Evolutionary conservation across 2,888 invertebrate genomes (phyloP), one percentile per base, ranked within the genome.

Genomic region (Harpagoxenus sublaevis): DNA sequence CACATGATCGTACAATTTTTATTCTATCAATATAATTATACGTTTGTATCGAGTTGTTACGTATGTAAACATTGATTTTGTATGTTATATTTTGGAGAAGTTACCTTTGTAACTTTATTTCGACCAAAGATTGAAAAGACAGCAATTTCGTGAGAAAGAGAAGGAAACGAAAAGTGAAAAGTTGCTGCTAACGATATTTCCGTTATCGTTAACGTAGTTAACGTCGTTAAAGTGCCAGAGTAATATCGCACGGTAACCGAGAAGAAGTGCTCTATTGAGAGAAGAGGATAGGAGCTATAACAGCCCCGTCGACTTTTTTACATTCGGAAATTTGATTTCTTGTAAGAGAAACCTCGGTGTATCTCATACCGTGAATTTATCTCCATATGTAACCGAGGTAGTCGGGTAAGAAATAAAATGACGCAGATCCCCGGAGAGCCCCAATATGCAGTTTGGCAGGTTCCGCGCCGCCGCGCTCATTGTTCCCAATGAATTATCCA

Each of bases 401-500:
- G 23, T 45, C 68, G 23, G 28, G 4, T 39, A 60, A 71, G 79
- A 81, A 71, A 62, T 57, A 71, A 81, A 81, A 60, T 60, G 31
- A 81, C 73, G 60, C 23, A 39, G 55, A 71, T 60, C 9, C 42
- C 31, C 12, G 55, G 68, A 71, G 48, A 48, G 18, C 9, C 18
- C 79, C 48, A 60, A 81, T 81, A 60, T 81, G 73, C 79, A 78
- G 78, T 78, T 78, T 55, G 60, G 79, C 73, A 73, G 48, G 12
- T 57, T 60, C 48, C 73, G n/a, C 60, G 8, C 48, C 39, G 48
- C 39, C 68, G 60, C 71, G 28, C 48, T 60, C 60, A 73, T 81
- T 81, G 79, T 81, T 81, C 73, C 28, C 79, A 55, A 81, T 71
- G 73, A 81, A 60, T 81, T 71, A 81, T 81, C 60, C 73, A 71